Conservation (phyloP, 2,797 vertebrate genomes). For the Leptoclinus maculatus region DNA sequence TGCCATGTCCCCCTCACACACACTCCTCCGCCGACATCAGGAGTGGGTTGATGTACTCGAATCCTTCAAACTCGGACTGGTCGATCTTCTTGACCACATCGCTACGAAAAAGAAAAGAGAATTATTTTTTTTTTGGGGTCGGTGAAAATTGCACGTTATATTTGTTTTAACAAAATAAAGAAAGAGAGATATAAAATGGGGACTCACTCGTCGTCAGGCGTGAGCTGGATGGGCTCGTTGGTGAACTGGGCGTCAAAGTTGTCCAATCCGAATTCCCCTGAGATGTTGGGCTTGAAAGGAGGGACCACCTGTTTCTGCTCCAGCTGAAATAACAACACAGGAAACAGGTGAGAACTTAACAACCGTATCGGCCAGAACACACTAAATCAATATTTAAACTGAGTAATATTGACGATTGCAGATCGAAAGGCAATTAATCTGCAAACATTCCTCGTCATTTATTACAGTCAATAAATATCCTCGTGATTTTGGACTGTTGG, state of each 20-base stretch:
- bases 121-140: neutral
- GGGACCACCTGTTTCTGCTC: constrained; percentile 99
- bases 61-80: constrained; percentile 99
- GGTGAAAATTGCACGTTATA: neutral
- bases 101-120: constrained; percentile 71
- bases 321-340: constrained; percentile 87
- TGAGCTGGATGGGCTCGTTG: constrained; percentile 98
- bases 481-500: neutral
- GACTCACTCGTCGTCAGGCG: constrained; percentile 98
- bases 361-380: neutral
- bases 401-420: neutral
- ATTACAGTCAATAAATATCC: neutral
- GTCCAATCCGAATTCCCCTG: constrained; percentile 97
- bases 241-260: constrained; percentile 99
- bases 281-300: constrained; percentile 99
- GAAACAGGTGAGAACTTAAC: constrained; percentile 11
- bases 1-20: constrained; percentile 82
- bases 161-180: neutral
- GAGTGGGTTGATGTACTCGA: constrained; percentile 99
- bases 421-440: neutral
- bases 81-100: constrained; percentile 98
- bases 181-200: neutral
- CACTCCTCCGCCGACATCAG: constrained; percentile 99
- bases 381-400: neutral
- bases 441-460: neutral